These are phyloP conservation scores for Stictocephala bisonia DNA, from an alignment of 2,888 invertebrate genomes.

Conservation along the genomic window DNA sequence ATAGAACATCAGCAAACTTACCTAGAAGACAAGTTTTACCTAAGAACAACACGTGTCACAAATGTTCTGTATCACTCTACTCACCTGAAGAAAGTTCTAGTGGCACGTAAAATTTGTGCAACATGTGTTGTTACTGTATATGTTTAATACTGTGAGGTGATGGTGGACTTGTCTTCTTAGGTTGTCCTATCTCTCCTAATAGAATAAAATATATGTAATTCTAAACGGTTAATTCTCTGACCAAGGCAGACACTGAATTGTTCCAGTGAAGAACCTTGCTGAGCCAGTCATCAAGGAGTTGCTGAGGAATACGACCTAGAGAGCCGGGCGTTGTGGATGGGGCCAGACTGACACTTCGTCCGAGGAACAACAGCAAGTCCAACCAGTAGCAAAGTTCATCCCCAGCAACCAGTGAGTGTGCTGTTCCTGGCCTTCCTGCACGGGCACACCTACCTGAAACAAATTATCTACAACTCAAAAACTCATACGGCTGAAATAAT, in stretches of 20 bases:
- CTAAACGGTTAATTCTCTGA: no score
- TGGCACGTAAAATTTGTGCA: no score
- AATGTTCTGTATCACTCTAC: no score
- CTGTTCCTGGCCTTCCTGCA: conserved; percentile 91
- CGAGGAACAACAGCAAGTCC: conserved; percentile 96
- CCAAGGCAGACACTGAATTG: conserved; percentile 77
- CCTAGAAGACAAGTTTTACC: no score
- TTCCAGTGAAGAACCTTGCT: conserved; percentile 80
- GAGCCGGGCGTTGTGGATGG: conserved; percentile 66
- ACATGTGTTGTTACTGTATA: no score
- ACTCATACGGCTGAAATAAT: neutral
- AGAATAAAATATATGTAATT: conserved; percentile 21
- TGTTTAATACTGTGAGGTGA: no score
- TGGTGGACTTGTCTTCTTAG: no score
- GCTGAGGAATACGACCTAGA: conserved; percentile 84
- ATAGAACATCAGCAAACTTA: no score
- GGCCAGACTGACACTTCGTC: conserved; percentile 68
- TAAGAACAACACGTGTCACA: no score
- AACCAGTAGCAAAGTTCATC: conserved; percentile 94
- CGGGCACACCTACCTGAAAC: conserved; percentile 91
- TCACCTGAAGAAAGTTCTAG: no score
- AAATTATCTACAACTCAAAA: neutral
- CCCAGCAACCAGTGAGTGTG: conserved; percentile 88
- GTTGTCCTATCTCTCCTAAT: no score
- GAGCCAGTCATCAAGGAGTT: conserved; percentile 82